Conservation (phyloP, 2,888 invertebrate species). For the Mystacides longicornis region DNA sequence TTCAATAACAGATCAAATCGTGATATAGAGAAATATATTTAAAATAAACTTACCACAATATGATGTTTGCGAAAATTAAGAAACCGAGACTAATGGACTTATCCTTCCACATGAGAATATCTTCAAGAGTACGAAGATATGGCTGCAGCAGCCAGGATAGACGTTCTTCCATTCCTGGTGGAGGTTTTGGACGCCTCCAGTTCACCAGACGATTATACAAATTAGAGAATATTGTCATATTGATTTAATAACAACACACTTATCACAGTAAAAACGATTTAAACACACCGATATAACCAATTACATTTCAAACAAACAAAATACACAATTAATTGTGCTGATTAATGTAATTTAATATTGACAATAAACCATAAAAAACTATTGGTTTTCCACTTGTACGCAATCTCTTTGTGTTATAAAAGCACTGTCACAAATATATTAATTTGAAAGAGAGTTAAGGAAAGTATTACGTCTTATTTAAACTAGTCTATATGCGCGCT, state of each 20-base stretch:
- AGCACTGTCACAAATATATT: background rate
- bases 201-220: background rate
- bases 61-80: conserved; percentile 14
- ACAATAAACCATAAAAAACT: background rate
- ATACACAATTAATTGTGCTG: background rate
- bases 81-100: conserved; percentile 14
- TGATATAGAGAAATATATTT: background rate
- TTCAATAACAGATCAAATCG: background rate
- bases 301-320: background rate
- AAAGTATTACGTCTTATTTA: conserved; percentile 10
- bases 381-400: background rate
- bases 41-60: conserved; percentile 17
- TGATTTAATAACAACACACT: background rate
- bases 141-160: conserved; percentile 22
- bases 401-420: background rate
- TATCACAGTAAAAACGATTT: background rate
- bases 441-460: background rate
- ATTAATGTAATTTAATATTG: background rate
- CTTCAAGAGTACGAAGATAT: conserved; percentile 18
- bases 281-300: background rate
- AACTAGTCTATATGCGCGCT: conserved; percentile 8
- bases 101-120: conserved; percentile 21
- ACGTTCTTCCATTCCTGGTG: conserved; percentile 19
- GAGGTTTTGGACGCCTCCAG: conserved; percentile 13
- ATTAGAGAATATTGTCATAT: conserved; percentile 1